Base-by-base conservation (phyloP, 2,113 vertebrate genomes). In the Urocynchramus pylzowi region DNA sequence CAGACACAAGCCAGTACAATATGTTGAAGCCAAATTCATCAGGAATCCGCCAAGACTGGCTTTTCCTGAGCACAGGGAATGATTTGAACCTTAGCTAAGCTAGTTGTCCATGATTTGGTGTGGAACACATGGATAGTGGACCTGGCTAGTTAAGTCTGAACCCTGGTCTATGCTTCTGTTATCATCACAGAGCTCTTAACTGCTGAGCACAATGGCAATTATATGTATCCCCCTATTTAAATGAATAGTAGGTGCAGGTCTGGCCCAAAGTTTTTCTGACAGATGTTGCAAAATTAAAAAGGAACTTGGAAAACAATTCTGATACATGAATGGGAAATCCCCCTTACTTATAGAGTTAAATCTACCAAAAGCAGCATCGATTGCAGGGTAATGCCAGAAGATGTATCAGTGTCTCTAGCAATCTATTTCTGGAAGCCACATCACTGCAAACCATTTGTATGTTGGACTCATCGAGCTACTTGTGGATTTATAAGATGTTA, bases 341-440 rank as follows among this genome's bases (percentile, higher is more conserved):
- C 37, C 33, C 42, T 94, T 89, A 84, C 60, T 73, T 31, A 30
- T 49, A 84, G 94, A 94, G 93, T 95, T 93, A 94, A 97, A 95
- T 85, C 86, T 96, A 95, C 93, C 95, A 91, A 91, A 92, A 95
- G 87, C 41, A 44, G 91, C 93, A 91, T 87, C 7, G 7, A 93
- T 94, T 87, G 93, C 94, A 97, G 75, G 57, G 86, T 97, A 97
- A 96, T 96, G 93, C 60, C 73, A 80, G 91, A 97, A 97, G 96
- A 96, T 87, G 89, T 95, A 94, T 93, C 94, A 77, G 52, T 89
- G 84, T 91, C 89, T 94, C 93, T 85, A 96, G 64, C 70, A 94
- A 87, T 92, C 85, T 97, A 93, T 97, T 98, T 98, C 85, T 96
- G 97, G 94, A 97, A 98, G 96, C 80, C 81, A 71, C 93, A 96